Evolutionary conservation across 1,140 invertebrate species (phyloP).

Genomic region (Thaumetopoea pityocampa): DNA sequence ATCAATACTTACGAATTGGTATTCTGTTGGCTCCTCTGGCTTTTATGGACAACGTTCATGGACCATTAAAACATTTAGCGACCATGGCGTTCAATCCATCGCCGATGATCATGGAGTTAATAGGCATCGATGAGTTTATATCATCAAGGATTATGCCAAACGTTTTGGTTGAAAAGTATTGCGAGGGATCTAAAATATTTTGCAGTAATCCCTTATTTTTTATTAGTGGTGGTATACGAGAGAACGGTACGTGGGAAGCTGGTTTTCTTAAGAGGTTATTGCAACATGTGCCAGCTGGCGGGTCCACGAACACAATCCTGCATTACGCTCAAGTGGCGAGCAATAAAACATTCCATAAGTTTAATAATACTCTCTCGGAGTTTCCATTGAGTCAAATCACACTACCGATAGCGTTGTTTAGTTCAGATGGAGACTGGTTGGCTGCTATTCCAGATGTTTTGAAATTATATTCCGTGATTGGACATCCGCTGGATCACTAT

Average conservation of each 20-base stretch:
- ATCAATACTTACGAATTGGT: conserved; percentile 78
- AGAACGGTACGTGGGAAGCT: conserved; percentile 78
- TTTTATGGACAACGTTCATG: conserved; percentile 80
- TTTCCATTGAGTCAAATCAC: conserved; percentile 79
- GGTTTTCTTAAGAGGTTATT: conserved; percentile 62
- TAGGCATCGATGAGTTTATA: conserved; percentile 80
- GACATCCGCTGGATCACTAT: conserved; percentile 44
- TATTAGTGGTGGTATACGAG: conserved; percentile 79
- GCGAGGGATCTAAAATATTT: conserved; percentile 70
- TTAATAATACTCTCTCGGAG: conserved; percentile 78
- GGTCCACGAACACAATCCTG: conserved; percentile 84
- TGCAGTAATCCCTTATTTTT: conserved; percentile 81
- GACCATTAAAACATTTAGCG: conserved; percentile 78
- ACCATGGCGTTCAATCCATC: conserved; percentile 68
- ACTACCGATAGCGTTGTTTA: conserved; percentile 81
- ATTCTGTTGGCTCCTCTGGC: conserved; percentile 84
- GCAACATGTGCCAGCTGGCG: conserved; percentile 85
- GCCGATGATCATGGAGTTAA: conserved; percentile 71
- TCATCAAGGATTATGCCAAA: conserved; percentile 77
- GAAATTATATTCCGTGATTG: conserved; percentile 40
- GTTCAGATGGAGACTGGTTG: conserved; percentile 82
- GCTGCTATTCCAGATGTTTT: conserved; percentile 70
- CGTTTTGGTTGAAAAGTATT: conserved; percentile 77
- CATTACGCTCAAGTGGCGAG: conserved; percentile 81
- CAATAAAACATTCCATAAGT: conserved; percentile 78